Base-by-base conservation (phyloP, 2,797 vertebrate species). In the Artibeus lituratus region DNA sequence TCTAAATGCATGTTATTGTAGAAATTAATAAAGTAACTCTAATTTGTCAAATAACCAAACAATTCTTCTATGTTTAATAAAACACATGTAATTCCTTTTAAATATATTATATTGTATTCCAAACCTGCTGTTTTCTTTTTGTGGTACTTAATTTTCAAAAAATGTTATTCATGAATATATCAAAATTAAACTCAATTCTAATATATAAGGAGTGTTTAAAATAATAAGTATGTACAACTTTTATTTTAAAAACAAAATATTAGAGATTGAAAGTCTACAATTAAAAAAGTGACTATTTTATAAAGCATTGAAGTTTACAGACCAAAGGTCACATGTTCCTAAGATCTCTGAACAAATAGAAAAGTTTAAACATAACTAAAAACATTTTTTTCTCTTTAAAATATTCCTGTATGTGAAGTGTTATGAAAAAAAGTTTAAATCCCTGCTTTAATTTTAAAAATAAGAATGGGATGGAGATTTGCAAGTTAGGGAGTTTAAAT, bases 211-310 rank as follows among this genome's bases (percentile, higher is more conserved):
- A 92, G 78, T 96, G 73, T 94, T 89, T 62, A 87, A 92, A 93
- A 69, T 39, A 92, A 95, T 72, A 65, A 74, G 16, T 81, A 57
- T 89, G 57, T 84, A 35, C 86, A 89, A 85, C 29, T 70, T 95
- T 92, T 93, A 94, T 55, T 92, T 95, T 86, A 18, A 89, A 77
- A 97, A 97, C 94, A 96, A 97, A 96, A 90, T 89, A 70, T 83
- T 87, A 85, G 81, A 95, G 37, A 76, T 83, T 32, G n/a, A 91
- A 97, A 96, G 29, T 78, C 11, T 94, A 2, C 51, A 96, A 89
- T 92, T 92, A 59, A 94, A 89, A 90, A 90, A 67, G 15, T 77
- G 72, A 81, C 37, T 42, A 87, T 93, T 97, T 92, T 95, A 93
- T 87, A 53, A 62, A 70, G 37, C 39, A 76, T 1, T 53, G 11